phyloP scores from a whole-genome alignment of 2,888 invertebrate species.

The Margaritifera margaritifera region DNA sequence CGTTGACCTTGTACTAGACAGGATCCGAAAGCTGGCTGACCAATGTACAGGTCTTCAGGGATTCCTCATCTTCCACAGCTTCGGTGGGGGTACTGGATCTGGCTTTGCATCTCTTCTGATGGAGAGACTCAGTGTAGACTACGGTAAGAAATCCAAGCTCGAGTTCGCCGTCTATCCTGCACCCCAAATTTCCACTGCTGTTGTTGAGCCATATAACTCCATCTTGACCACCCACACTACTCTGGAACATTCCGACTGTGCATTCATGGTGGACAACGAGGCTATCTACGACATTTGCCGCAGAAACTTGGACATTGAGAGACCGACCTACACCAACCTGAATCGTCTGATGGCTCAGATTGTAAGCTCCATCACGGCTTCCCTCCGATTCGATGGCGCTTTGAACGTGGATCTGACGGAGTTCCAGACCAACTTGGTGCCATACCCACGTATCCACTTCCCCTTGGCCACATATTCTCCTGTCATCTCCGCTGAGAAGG shows the following conservation, averaged over 20 bases:
- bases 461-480: conserved; percentile 89
- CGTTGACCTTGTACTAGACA: conserved; percentile 78
- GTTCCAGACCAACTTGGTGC: conserved; percentile 74
- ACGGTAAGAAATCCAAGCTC: conserved; percentile 69
- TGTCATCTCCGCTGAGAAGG: conserved; percentile 93
- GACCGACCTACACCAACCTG: conserved; percentile 90
- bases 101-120: conserved; percentile 71
- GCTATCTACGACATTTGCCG: conserved; percentile 92
- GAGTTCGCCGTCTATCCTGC: conserved; percentile 91
- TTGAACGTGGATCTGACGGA: conserved; percentile 76
- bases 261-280: conserved; percentile 96
- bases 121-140: conserved; percentile 67
- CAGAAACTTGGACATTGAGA: conserved; percentile 84
- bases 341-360: conserved; percentile 96
- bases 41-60: conserved; percentile 70
- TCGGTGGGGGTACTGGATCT: conserved; percentile 70
- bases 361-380: conserved; percentile 72
- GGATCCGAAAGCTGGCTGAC: conserved; percentile 73
- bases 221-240: conserved; percentile 95
- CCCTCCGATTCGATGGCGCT: conserved; percentile 74
- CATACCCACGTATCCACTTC: conserved; percentile 82
- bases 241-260: conserved; percentile 93
- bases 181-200: conserved; percentile 78
- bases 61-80: conserved; percentile 70
- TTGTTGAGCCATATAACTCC: conserved; percentile 96